Percentiles rank a stretch among this genome's conserved stretches.
Evolutionary conservation across 2,797 vertebrate genomes (phyloP).

Genomic region (Pogonophryne albipinna): DNA sequence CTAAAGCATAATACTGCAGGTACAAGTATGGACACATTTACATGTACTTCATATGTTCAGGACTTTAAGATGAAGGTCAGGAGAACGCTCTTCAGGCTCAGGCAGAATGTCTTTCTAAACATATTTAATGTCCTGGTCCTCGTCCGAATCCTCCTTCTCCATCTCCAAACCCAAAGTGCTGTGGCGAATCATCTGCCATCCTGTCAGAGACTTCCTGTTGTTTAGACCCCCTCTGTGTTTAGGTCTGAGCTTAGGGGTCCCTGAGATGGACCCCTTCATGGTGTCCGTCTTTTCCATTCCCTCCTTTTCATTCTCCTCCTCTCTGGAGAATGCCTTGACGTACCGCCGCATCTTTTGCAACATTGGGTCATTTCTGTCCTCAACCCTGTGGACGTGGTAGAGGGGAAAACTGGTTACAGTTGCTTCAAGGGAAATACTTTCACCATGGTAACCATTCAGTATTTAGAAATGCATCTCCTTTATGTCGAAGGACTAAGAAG

Average conservation of each 20-base stretch:
- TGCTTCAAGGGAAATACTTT: too few relatives aligned
- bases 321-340: slow-evolving; percentile 76
- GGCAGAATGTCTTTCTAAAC: slow-evolving; percentile 51
- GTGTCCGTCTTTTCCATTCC: slow-evolving; percentile 60
- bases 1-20: slow-evolving; percentile 74
- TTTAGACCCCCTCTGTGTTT: slow-evolving; percentile 29
- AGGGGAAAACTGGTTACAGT: not conserved
- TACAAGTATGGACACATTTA: slow-evolving; percentile 16
- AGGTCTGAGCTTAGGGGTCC: slow-evolving; percentile 30
- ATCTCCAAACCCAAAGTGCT: slow-evolving; percentile 76
- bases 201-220: slow-evolving; percentile 55
- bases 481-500: not conserved
- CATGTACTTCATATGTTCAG: slow-evolving; percentile 2
- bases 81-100: not conserved
- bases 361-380: slow-evolving; percentile 80
- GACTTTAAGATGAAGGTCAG: not conserved
- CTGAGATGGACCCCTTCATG: slow-evolving; percentile 7
- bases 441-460: too few relatives aligned
- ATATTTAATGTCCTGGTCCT: slow-evolving; percentile 67
- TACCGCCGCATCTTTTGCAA: slow-evolving; percentile 83
- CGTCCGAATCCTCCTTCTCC: slow-evolving; percentile 65
- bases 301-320: slow-evolving; percentile 58
- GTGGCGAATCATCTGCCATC: slow-evolving; percentile 82
- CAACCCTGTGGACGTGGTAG: slow-evolving; percentile 74
- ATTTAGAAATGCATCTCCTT: not conserved